phyloP scores from a whole-genome alignment of 53 echinoderm and acorn worm species.

The Antedon mediterranea region DNA sequence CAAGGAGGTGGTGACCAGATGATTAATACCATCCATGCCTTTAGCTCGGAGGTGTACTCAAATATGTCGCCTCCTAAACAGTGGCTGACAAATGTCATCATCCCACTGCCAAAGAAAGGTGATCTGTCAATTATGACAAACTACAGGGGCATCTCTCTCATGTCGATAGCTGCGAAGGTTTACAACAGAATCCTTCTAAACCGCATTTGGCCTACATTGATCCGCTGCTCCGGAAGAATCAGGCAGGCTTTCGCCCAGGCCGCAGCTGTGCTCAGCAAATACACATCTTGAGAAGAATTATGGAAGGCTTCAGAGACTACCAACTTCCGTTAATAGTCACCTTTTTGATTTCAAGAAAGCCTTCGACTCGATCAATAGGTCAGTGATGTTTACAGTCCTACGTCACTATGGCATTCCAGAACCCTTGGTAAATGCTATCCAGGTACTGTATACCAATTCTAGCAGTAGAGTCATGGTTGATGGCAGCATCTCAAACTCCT shows the following conservation, averaged over 20 bases:
- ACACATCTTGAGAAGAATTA: constrained; percentile 2
- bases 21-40: constrained; percentile 10
- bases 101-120: constrained; percentile 5
- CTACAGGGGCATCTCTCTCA: constrained; percentile 8
- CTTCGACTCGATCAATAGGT: constrained; percentile 1
- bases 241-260: constrained; percentile 19
- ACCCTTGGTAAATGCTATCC: too few relatives aligned
- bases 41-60: constrained; percentile 16
- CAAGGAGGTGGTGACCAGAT: constrained; percentile 21
- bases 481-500: too few relatives aligned
- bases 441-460: too few relatives aligned
- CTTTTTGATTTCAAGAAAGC: constrained; percentile 7
- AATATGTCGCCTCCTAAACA: constrained; percentile 8
- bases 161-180: constrained; percentile 14
- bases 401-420: too few relatives aligned
- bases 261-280: background rate
- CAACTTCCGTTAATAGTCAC: background rate
- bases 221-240: constrained; percentile 21
- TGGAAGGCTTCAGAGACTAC: background rate
- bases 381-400: too few relatives aligned
- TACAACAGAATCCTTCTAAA: constrained; percentile 25
- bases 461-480: too few relatives aligned
- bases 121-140: constrained; percentile 12
- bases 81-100: constrained; percentile 22
- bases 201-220: constrained; percentile 7